A percentile compares a stretch with the other conserved stretches of the same genome.
Evolutionary conservation across 92 coral and sea anemone genomes (phyloP).

Genomic region (Metridium senile): DNA sequence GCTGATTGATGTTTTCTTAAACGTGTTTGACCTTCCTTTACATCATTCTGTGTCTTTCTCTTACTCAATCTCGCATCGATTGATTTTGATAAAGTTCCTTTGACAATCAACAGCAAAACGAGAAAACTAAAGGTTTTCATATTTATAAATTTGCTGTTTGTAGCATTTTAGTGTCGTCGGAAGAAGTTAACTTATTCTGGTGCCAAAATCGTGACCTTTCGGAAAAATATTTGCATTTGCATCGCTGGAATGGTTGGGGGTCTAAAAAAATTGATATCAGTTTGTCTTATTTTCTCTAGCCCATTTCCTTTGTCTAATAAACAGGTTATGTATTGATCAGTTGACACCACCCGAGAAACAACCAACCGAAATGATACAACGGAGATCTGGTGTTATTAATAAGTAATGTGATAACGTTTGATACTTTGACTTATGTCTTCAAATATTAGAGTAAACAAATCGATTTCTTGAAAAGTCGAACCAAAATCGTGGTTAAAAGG

Average conservation of each 20-base stretch:
- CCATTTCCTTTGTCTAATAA: background rate
- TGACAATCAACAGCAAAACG: background rate
- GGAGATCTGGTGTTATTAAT: constrained; percentile 3
- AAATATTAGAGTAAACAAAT: no score
- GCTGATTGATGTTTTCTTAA: background rate
- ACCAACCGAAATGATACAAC: constrained; percentile 4
- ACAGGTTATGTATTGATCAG: background rate
- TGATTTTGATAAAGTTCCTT: background rate
- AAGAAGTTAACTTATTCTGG: no score
- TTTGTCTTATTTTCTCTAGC: background rate
- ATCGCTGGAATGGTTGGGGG: no score
- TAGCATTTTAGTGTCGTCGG: no score
- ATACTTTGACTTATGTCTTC: no score
- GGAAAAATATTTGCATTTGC: no score
- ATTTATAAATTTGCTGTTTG: no score
- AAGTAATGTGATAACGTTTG: background rate
- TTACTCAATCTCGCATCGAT: background rate
- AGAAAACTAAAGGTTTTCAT: background rate
- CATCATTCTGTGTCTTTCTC: background rate
- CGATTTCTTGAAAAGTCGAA: no score
- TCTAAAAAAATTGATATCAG: no score
- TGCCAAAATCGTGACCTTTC: no score
- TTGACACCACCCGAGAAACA: background rate
- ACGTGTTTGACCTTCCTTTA: background rate
- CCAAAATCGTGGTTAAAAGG: no score